Evolutionary conservation across 2,113 vertebrate species (phyloP), one percentile per base, ranked within the genome.

Genomic region (Merops nubicus): DNA sequence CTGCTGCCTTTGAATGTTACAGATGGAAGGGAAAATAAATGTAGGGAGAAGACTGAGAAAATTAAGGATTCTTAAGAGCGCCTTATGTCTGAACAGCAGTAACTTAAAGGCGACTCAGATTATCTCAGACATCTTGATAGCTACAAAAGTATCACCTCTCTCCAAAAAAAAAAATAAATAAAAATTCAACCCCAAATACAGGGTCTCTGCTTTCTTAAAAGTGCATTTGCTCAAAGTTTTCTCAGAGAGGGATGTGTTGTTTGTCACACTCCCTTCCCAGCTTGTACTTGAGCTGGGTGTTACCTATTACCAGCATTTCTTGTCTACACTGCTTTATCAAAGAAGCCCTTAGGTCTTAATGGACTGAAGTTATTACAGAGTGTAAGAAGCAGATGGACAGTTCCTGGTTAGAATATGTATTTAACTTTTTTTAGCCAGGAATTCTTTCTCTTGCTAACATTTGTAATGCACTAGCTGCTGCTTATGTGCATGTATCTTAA

Each of bases 1-100:
- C 91, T 96, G 90, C 76, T 89, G 79, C 13, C 3, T 92, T 93
- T 72, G 90, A 91, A 29, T 59, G 56, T 36, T 96, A 77, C 82
- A 90, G 90, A 93, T 85, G 85, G 93, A 78, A 84, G 57, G 36
- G 60, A 89, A 93, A 91, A 86, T 79, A 85, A 77, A 51, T 78
- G 79, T 22, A 40, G 53, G 72, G 82, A 87, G 76, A 93, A 81
- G 69, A 72, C 6, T 36, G 42, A 92, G 80, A 65, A 90, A 87
- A 75, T 59, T 20, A 91, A 87, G 40, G 51, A 67, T 91, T 86
- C 64, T 67, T 83, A 42, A 40, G 50, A 67, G 28, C 89, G 47
- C 63, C 63, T 92, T 92, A 36, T 93, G 76, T 85, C 79, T 88
- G 42, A 95, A 74, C 36, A 83, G 79, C 59, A 77, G 56, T 62